Base-by-base conservation (phyloP, 2,888 invertebrate genomes). In the Actias luna region DNA sequence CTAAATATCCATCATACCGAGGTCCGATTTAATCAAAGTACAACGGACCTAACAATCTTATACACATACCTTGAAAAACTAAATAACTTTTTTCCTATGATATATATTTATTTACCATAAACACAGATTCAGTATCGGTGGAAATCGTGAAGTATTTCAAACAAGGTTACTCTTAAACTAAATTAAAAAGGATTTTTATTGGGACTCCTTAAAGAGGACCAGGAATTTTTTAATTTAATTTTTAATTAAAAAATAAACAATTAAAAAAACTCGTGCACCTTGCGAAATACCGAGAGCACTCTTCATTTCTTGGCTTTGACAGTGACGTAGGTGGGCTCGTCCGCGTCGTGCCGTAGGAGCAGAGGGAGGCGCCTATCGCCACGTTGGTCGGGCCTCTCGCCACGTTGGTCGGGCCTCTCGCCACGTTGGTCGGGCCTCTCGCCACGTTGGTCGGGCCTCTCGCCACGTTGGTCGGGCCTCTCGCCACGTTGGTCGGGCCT, bases 241-340 rank as follows among this genome's bases (percentile, higher is more conserved):
- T 25, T 46, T 62, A 59, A 63, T 50, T 2, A 33, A 65, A 0
- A 67, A 67, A 69, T 50, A 60, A 29, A 58, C 63, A 63, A 29
- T 76, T 74, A 86, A 78, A 86, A 89, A 73, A 82, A 83, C 78
- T 90, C 88, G 74, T 88, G 88, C 88, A 90, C 88, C 79, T 87
- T 90, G 82, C 87, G 91, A 88, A 89, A 89, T 87, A 90, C 89
- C 90, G 88, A 88, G 73, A 88, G 83, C 82, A 84, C 81, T 80
- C 78, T 84, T 88, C 86, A 89, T 85, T 89, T 88, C 75, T 88
- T 88, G 66, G 85, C 83, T 66, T 87, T 86, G 22, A 87, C 78
- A 58, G 89, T 87, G 27, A 89, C 89, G 74, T 89, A 89, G 14
- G 83, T 77, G 5, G 88, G 87, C 67, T 87, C 87, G 55, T 78